Conservation (phyloP, 2,113 vertebrate species). For the Callorhinus ursinus region DNA sequence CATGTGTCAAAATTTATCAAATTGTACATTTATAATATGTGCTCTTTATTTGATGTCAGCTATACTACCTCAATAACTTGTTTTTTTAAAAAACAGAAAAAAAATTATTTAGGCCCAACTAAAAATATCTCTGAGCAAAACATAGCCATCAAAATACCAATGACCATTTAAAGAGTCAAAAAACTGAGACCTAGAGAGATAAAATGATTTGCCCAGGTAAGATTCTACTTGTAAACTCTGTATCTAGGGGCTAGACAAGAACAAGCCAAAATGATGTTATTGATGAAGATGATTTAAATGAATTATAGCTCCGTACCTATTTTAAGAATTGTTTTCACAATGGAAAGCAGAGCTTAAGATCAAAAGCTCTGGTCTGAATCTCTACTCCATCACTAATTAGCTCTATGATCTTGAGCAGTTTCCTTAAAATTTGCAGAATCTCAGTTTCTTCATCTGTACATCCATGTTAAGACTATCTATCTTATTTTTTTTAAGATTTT, state of each 20-base stretch:
- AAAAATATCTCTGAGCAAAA: conserved; percentile 16
- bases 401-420: neutral
- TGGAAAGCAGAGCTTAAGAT: neutral
- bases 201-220: neutral
- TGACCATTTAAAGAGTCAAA: neutral
- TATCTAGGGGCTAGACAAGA: neutral
- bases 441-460: conserved; percentile 28
- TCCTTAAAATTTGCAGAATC: conserved; percentile 3
- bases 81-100: neutral
- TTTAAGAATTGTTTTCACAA: conserved; percentile 26
- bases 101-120: neutral
- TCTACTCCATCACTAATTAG: neutral
- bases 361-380: neutral
- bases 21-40: neutral
- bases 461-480: neutral
- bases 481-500: neutral
- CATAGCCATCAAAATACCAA: neutral
- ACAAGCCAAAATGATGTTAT: neutral
- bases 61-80: neutral
- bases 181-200: neutral
- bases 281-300: neutral
- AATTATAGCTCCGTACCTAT: neutral
- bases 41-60: neutral
- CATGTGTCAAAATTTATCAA: neutral
- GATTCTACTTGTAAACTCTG: neutral